Base-by-base conservation (phyloP, 2,888 invertebrate species). In the Drosophila picticornis region DNA sequence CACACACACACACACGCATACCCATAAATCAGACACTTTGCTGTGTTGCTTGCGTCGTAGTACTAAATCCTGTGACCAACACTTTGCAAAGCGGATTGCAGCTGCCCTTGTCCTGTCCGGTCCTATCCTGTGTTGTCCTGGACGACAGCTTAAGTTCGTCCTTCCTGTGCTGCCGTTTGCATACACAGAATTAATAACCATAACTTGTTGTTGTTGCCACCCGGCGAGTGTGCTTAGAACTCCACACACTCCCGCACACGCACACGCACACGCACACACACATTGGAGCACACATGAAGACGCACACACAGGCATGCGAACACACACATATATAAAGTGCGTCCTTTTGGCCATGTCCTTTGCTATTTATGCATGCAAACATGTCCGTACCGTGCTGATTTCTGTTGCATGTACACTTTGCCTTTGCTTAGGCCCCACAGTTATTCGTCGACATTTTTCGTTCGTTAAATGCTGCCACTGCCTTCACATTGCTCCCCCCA, bases 361-460 rank as follows among this genome's bases (percentile, higher is more conserved):
- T 88, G 66, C 88, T 86, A 90, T 86, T 86, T 86, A 90, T 86
- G 85, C 90, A 88, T 84, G 90, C 85, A 90, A 88, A 86, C 85
- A 88, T 88, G 90, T 88, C 74, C 88, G 83, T 76, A 60, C 70
- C 69, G 74, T 72, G 75, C 88, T 85, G 84, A 87, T 89, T 87
- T 89, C 77, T 85, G 83, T 77, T 82, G 81, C 81, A 68, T 78
- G 63, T 73, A 79, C 81, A 80, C 78, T 83, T 83, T 81, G 71
- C 25, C 83, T 78, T 81, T 78, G 66, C 83, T 69, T 62, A 65
- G 69, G 72, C 77, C 73, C 73, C 62, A 48, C 63, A 78, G 67
- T 60, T 65, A 64, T 66, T 77, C 75, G 63, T 72, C 80, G 63
- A 68, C 80, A 80, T 77, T 81, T 83, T 80, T 57, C 65, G 80